Percentiles rank a stretch among this genome's conserved stretches.
These are phyloP conservation scores for Laticauda laticaudata DNA, from an alignment of 2,113 vertebrate species.

Conservation along the genomic window DNA sequence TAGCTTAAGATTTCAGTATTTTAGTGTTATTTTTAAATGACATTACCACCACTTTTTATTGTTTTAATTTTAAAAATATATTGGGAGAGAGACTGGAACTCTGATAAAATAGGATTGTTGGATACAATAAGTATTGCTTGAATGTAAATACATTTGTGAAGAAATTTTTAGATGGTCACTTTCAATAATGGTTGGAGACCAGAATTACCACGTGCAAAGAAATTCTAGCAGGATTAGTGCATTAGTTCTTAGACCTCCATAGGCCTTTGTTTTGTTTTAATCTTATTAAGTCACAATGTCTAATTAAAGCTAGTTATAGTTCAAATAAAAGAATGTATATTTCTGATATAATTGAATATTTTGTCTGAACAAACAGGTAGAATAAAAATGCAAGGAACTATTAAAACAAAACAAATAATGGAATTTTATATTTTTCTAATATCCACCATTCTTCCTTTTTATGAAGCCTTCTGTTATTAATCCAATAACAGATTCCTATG, in stretches of 20 bases:
- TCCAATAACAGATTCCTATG: neutral
- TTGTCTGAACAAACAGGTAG: neutral
- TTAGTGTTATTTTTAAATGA: neutral
- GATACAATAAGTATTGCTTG: neutral
- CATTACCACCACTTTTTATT: neutral
- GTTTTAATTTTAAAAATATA: neutral
- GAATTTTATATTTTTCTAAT: neutral
- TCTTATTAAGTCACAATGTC: neutral
- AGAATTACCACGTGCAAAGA: neutral
- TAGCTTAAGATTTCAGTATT: neutral
- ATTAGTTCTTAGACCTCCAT: neutral
- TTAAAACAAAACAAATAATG: neutral
- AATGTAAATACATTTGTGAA: neutral
- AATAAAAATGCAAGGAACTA: neutral
- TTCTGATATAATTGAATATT: neutral
- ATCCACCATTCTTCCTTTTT: neutral
- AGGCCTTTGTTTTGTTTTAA: neutral
- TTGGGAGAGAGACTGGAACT: neutral
- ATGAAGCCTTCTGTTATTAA: neutral
- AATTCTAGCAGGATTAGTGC: neutral
- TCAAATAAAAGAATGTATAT: neutral
- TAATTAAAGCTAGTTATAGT: neutral
- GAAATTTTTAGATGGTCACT: neutral
- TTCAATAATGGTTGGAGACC: neutral
- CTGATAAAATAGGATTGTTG: neutral